A percentile compares a stretch with the other conserved stretches of the same genome.
Evolutionary conservation across 92 coral and sea anemone species (phyloP).

Genomic region (Actinostola sp.): DNA sequence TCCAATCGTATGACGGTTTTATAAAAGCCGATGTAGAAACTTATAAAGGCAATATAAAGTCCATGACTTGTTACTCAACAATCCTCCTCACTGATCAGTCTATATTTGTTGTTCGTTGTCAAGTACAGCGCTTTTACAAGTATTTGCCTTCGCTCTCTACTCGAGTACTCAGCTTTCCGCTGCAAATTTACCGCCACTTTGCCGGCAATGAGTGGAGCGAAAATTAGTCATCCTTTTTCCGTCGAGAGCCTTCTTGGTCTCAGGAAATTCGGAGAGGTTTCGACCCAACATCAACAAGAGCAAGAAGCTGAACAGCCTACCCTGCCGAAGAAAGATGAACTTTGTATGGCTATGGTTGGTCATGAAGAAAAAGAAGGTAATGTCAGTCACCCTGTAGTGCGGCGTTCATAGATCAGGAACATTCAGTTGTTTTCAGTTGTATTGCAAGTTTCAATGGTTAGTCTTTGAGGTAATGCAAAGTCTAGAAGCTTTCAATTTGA

Average conservation of each 20-base stretch:
- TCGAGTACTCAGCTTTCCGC: background rate
- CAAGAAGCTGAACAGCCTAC: background rate
- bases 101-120: slow-evolving; percentile 1
- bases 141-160: slow-evolving; percentile 6
- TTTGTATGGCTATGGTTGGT: no score
- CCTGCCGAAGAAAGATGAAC: background rate
- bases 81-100: slow-evolving; percentile 1
- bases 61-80: slow-evolving; percentile 8
- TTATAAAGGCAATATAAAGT: slow-evolving; percentile 2
- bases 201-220: slow-evolving; percentile 6
- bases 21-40: background rate
- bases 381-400: background rate
- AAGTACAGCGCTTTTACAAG: slow-evolving; percentile 8
- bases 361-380: background rate
- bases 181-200: background rate
- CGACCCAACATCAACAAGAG: background rate
- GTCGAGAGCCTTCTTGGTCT: slow-evolving; percentile 26
- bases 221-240: slow-evolving; percentile 15
- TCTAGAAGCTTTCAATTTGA: background rate
- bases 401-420: no score
- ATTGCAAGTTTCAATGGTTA: no score
- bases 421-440: no score
- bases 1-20: background rate
- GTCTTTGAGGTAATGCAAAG: no score
- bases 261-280: background rate